Base-by-base conservation (phyloP, 2,797 vertebrate species). In the Siniperca undulata region DNA sequence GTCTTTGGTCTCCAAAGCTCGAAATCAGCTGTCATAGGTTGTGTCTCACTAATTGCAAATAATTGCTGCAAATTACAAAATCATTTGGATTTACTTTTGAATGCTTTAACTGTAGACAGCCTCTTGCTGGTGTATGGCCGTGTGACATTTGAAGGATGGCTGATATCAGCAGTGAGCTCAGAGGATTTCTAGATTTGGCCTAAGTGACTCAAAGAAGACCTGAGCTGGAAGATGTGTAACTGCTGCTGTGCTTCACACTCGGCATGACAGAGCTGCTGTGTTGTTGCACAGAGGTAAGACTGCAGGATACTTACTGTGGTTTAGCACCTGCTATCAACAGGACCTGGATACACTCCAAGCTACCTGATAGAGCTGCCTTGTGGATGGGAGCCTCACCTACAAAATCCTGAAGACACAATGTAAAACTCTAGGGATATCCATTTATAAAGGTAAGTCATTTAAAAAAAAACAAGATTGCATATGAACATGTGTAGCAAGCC, bases 351-450 rank as follows among this genome's bases (percentile, higher is more conserved):
- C 97, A 99, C 92, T 98, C 97, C 94, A 98, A 92, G 95, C 97
- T 99, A 93, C 98, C 98, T 86, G 98, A 97, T 19, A 97, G 97
- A 91, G 97, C 98, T 13, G 98, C 98, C 95, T 99, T 99, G 94
- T 99, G 98, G 90, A 99, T 94, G 76, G 98, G 97, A 87, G 97
- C 96, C 95, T 99, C 98, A 58, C 98, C 98, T 82, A 97, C 96
- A 94, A 97, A 97, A 94, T 99, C 98, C 98, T 99, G 93, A 24
- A 94, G 93, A 86, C n/a, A 86, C 13, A 70, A 64, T 0, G 27
- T 2, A 19, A 56, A 68, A 42, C 19, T 40, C 7, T 14, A 13
- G 13, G 17, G 27, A 38, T 4, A 69, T 40, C n/a, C 16, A 42
- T 66, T 56, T 34, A 22, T 5, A 22, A n/a, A 74, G 7, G 19